Evolutionary conservation across 2,888 invertebrate species (phyloP).

Genomic region (Ophioninae sp.): DNA sequence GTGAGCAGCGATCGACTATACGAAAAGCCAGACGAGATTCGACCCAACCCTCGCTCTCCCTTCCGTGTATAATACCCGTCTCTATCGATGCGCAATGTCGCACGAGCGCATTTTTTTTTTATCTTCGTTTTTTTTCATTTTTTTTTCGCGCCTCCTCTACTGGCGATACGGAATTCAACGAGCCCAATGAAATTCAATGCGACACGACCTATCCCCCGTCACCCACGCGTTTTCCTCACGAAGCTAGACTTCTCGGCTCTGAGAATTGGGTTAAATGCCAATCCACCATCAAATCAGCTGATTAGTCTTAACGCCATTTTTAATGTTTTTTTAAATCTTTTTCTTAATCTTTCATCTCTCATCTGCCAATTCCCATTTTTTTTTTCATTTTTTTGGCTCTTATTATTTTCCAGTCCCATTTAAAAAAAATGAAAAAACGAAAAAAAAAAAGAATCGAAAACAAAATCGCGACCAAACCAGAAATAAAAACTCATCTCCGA

Average conservation of each 20-base stretch:
- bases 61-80: background rate
- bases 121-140: no score
- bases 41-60: constrained; percentile 29
- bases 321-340: no score
- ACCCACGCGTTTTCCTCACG: constrained; percentile 8
- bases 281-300: no score
- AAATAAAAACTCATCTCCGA: constrained; percentile 9
- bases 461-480: constrained; percentile 4
- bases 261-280: background rate
- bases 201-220: constrained; percentile 70
- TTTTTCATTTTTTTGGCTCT: background rate
- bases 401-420: no score
- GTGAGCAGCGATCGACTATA: constrained; percentile 67
- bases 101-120: background rate
- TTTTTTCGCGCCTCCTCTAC: constrained; percentile 8
- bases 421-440: no score
- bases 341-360: background rate
- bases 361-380: background rate
- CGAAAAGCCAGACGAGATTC: constrained; percentile 64
- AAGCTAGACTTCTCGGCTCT: background rate
- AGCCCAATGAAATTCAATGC: constrained; percentile 70
- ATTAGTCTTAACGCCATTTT: no score
- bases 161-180: constrained; percentile 6
- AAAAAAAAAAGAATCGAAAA: background rate
- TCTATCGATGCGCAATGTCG: background rate